Conservation (phyloP, 1,140 invertebrate genomes). For the Colletes gigas region DNA sequence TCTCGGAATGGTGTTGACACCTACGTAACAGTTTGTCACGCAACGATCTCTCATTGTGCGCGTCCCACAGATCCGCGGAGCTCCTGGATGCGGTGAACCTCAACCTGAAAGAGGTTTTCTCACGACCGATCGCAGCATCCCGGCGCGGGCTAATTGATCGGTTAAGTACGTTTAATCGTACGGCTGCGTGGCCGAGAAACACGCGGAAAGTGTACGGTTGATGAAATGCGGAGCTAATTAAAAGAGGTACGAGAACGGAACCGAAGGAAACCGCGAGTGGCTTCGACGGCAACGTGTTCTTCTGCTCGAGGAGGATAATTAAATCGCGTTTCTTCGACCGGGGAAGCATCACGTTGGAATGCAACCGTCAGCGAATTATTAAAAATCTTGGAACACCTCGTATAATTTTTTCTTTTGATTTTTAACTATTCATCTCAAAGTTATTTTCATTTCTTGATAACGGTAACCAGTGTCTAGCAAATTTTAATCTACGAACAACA, state of each 20-base stretch:
- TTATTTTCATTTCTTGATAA: too few relatives aligned
- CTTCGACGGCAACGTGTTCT: not conserved
- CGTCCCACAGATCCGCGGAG: not conserved
- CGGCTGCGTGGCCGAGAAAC: slow-evolving; percentile 7
- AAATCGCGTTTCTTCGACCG: slow-evolving; percentile 12
- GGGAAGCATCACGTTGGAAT: slow-evolving; percentile 1
- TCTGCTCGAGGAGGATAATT: slow-evolving; percentile 7
- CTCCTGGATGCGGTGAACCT: not conserved
- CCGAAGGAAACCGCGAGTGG: slow-evolving; percentile 5
- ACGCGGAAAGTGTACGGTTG: slow-evolving; percentile 33
- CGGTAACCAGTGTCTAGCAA: too few relatives aligned
- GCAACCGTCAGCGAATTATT: too few relatives aligned
- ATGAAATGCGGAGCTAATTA: slow-evolving; percentile 27
- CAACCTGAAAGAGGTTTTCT: slow-evolving; percentile 3
- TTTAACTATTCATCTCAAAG: too few relatives aligned
- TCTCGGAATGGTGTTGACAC: slow-evolving; percentile 66
- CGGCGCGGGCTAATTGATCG: slow-evolving; percentile 12
- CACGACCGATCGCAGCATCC: not conserved
- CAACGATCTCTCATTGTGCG: slow-evolving; percentile 47
- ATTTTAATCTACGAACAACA: too few relatives aligned
- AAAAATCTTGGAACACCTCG: too few relatives aligned
- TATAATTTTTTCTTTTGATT: too few relatives aligned
- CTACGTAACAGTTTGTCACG: slow-evolving; percentile 61
- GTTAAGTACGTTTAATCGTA: slow-evolving; percentile 34
- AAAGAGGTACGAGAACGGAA: slow-evolving; percentile 10